Conservation (phyloP, 1,140 invertebrate species). For the Papilio helenus region DNA sequence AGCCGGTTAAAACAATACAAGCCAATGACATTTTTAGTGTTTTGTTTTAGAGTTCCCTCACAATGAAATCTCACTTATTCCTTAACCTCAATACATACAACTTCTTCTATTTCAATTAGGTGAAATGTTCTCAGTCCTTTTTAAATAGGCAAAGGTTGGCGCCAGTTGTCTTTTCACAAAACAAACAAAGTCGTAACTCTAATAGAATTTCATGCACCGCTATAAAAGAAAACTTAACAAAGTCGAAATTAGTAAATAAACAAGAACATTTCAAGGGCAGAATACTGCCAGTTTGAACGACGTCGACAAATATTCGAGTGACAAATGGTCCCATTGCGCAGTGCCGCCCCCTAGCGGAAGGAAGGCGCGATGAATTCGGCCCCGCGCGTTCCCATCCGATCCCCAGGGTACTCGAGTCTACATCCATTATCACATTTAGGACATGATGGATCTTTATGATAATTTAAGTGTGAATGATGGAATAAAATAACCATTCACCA, state of each 20-base stretch:
- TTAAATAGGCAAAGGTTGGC: background rate
- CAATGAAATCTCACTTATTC: background rate
- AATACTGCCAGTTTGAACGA: background rate
- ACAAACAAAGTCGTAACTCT: background rate
- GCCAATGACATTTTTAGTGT: background rate
- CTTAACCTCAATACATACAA: background rate
- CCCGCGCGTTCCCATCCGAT: constrained; percentile 33
- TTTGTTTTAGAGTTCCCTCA: background rate
- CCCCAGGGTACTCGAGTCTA: constrained; percentile 12
- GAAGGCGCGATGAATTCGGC: constrained; percentile 31
- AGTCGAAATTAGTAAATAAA: constrained; percentile 4
- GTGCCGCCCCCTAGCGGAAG: constrained; percentile 25
- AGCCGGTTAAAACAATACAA: background rate
- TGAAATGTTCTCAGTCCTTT: background rate
- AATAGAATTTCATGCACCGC: background rate
- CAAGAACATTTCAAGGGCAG: constrained; percentile 9
- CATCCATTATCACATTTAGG: constrained; percentile 30
- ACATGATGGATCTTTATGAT: constrained; percentile 20
- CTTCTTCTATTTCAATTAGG: background rate
- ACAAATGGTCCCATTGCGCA: constrained; percentile 14
- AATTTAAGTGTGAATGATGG: constrained; percentile 8
- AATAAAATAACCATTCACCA: constrained; percentile 7
- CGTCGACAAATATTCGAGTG: constrained; percentile 33
- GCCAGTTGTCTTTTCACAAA: background rate
- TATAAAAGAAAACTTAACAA: background rate